These are phyloP conservation scores for Allacma fusca DNA, from an alignment of 2,888 invertebrate species.

Conservation along the genomic window DNA sequence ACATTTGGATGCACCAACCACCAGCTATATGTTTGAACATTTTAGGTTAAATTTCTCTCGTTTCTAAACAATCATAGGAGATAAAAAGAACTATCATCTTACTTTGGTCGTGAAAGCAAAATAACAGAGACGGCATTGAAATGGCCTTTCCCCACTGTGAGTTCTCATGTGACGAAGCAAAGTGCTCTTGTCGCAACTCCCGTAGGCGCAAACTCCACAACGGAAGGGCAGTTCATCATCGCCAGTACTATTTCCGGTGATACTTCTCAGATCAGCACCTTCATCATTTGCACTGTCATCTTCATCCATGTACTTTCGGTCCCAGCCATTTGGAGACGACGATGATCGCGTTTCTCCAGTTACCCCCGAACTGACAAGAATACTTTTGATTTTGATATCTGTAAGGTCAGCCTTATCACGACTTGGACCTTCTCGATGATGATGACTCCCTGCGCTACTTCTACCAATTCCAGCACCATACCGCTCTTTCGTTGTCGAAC, in stretches of 20 bases:
- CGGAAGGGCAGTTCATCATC: constrained; percentile 53
- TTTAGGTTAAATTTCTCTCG: too few species aligned
- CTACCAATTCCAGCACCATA: constrained; percentile 29
- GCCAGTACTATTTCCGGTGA: constrained; percentile 47
- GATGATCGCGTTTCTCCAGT: constrained; percentile 23
- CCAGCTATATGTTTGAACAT: too few species aligned
- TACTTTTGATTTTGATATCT: constrained; percentile 42
- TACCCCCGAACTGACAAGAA: constrained; percentile 39
- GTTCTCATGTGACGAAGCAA: constrained; percentile 90
- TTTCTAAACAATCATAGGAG: too few species aligned
- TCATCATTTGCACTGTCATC: constrained; percentile 51
- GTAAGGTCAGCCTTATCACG: constrained; percentile 39
- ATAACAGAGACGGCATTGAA: constrained; percentile 92
- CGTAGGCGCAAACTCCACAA: constrained; percentile 80
- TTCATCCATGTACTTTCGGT: constrained; percentile 40
- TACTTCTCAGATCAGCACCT: constrained; percentile 49
- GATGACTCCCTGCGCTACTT: constrained; percentile 17
- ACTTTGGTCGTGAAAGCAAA: constrained; percentile 90
- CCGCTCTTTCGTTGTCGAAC: constrained; percentile 25
- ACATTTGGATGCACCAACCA: too few species aligned
- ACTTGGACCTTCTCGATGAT: constrained; percentile 26
- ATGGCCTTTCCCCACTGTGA: constrained; percentile 94
- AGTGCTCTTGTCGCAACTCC: constrained; percentile 88
- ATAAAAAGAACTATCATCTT: constrained; percentile 3
- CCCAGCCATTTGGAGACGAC: constrained; percentile 40